Evolutionary conservation across 2,888 invertebrate species (phyloP).

Genomic region (Orchesella flavescens): DNA sequence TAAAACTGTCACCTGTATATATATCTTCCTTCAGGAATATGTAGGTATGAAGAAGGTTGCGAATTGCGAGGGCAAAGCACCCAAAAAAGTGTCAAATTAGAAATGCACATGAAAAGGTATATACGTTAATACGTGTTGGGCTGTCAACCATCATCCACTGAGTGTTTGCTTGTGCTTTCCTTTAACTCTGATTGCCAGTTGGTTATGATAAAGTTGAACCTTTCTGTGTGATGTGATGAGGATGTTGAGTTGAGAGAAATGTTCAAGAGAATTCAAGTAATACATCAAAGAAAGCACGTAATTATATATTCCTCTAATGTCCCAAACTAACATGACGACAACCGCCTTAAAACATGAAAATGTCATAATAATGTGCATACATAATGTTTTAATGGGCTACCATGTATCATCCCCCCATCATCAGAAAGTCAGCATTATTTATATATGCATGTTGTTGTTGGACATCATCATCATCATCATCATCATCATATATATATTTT

Average conservation of each 20-base stretch:
- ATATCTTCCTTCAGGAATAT: too few relatives aligned
- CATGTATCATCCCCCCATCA: slow-evolving; percentile 16
- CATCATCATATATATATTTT: slow-evolving; percentile 18
- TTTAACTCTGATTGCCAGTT: too few relatives aligned
- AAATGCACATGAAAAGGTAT: too few relatives aligned
- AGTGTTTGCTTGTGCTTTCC: too few relatives aligned
- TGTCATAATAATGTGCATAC: slow-evolving; percentile 55
- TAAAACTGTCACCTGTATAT: too few relatives aligned
- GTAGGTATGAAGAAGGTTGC: too few relatives aligned
- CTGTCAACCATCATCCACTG: too few relatives aligned
- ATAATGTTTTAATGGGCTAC: slow-evolving; percentile 48
- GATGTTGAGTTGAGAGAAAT: neutral
- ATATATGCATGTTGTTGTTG: slow-evolving; percentile 11
- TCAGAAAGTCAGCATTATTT: slow-evolving; percentile 35
- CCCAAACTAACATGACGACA: slow-evolving; percentile 54
- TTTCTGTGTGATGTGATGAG: neutral
- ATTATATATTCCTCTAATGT: slow-evolving; percentile 37
- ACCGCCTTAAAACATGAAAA: slow-evolving; percentile 59
- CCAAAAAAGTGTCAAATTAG: too few relatives aligned
- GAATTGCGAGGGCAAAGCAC: too few relatives aligned
- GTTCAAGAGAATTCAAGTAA: slow-evolving; percentile 35
- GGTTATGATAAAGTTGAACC: too few relatives aligned
- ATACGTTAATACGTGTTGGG: too few relatives aligned
- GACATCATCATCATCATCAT: slow-evolving; percentile 34
- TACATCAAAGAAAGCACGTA: slow-evolving; percentile 38